Percentiles rank a stretch among this genome's conserved stretches.
These are phyloP conservation scores for Crossocerus cetratus DNA, from an alignment of 2,888 invertebrate genomes.

Conservation along the genomic window DNA sequence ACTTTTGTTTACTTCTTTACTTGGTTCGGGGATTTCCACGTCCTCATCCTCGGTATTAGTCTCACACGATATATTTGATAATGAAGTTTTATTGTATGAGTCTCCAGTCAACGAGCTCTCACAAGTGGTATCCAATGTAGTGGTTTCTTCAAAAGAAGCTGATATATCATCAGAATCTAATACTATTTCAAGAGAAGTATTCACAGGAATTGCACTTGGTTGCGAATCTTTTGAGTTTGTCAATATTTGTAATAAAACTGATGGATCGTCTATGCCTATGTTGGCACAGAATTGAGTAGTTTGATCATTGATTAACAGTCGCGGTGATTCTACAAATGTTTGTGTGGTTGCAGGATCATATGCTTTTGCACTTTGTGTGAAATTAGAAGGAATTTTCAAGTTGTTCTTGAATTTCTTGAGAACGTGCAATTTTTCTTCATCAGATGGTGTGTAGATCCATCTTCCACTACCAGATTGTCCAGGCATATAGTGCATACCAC, in stretches of 20 bases:
- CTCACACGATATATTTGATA: conserved; percentile 38
- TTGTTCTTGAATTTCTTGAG: conserved; percentile 82
- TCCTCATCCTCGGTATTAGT: conserved; percentile 34
- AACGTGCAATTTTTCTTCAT: conserved; percentile 85
- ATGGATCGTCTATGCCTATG: conserved; percentile 89
- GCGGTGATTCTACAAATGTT: conserved; percentile 70
- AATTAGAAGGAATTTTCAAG: conserved; percentile 87
- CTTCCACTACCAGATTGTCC: conserved; percentile 85
- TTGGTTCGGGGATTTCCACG: conserved; percentile 14
- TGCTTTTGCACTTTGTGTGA: conserved; percentile 85
- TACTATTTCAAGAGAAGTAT: conserved; percentile 32
- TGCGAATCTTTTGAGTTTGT: conserved; percentile 33
- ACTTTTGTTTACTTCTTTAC: conserved; percentile 26
- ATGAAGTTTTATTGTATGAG: conserved; percentile 29
- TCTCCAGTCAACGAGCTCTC: conserved; percentile 39
- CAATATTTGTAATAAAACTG: conserved; percentile 79
- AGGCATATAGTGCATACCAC: conserved; percentile 87
- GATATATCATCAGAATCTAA: conserved; percentile 11
- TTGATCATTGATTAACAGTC: conserved; percentile 81
- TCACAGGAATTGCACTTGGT: conserved; percentile 23
- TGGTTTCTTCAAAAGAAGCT: conserved; percentile 43
- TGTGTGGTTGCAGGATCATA: conserved; percentile 78
- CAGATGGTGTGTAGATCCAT: conserved; percentile 85
- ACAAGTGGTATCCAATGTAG: conserved; percentile 46
- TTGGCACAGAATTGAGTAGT: conserved; percentile 83